A percentile compares a stretch with the other conserved stretches of the same genome.
Conservation (phyloP, 2,797 vertebrate genomes). For the Corythornis leucogaster region DNA sequence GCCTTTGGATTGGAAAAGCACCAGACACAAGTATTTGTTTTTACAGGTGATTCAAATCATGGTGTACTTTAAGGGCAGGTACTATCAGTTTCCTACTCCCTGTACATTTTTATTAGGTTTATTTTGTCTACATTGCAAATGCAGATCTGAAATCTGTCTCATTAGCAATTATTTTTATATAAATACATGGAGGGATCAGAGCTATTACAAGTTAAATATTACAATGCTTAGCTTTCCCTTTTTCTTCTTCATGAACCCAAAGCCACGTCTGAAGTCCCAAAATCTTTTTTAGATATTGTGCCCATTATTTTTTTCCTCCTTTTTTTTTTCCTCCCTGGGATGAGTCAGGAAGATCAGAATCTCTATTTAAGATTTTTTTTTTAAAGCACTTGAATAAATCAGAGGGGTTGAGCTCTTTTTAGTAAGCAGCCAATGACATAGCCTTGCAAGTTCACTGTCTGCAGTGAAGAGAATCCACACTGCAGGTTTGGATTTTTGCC, state of each 20-base stretch:
- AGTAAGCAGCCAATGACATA: neutral
- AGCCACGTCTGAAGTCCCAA: neutral
- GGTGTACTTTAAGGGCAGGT: neutral
- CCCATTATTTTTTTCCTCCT: neutral
- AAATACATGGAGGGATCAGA: neutral
- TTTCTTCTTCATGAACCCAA: neutral
- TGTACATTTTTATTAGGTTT: neutral
- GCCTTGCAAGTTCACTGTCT: neutral
- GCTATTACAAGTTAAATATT: neutral
- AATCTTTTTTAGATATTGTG: neutral
- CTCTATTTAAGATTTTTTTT: neutral
- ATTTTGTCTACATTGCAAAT: neutral
- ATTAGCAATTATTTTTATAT: neutral
- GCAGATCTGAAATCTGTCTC: neutral
- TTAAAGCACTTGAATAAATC: neutral
- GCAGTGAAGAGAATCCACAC: slow-evolving; percentile 16
- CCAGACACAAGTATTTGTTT: neutral
- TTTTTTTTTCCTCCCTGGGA: neutral
- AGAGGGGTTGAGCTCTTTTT: neutral
- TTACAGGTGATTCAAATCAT: neutral
- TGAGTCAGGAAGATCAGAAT: neutral
- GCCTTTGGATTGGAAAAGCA: neutral
- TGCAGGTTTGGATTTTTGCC: slow-evolving; percentile 58
- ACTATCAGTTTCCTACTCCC: neutral
- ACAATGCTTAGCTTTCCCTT: neutral